phyloP scores from a whole-genome alignment of 2,888 invertebrate species.

The Pteria penguin region DNA sequence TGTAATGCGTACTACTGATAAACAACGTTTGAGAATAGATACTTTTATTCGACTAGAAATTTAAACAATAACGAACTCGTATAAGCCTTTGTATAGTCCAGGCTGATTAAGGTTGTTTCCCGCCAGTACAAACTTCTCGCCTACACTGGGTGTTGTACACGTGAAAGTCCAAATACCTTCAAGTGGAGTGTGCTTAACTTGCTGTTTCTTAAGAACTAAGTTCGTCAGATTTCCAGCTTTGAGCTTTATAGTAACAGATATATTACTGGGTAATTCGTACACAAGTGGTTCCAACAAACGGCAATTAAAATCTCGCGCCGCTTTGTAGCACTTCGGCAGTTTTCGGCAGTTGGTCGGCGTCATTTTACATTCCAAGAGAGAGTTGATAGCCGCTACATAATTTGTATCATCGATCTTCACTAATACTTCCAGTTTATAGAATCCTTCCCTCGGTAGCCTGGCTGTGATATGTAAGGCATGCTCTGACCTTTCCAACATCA shows the following conservation, averaged over 20 bases:
- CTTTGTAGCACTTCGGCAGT: constrained; percentile 25
- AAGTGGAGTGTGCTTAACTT: constrained; percentile 3
- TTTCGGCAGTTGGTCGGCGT: background rate
- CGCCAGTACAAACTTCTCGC: constrained; percentile 23
- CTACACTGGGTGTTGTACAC: constrained; percentile 22
- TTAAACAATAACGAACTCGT: constrained; percentile 24
- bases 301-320: constrained; percentile 26
- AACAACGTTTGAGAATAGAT: too few species aligned
- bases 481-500: constrained; percentile 20
- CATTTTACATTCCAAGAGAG: constrained; percentile 3
- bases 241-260: constrained; percentile 11
- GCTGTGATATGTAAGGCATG: constrained; percentile 33
- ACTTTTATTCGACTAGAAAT: too few species aligned
- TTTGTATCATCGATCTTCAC: constrained; percentile 46
- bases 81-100: constrained; percentile 9
- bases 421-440: constrained; percentile 54
- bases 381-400: constrained; percentile 19
- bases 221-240: constrained; percentile 8
- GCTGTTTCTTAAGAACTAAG: constrained; percentile 24
- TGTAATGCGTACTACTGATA: too few species aligned
- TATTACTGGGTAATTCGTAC: constrained; percentile 27
- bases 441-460: constrained; percentile 52
- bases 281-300: constrained; percentile 25
- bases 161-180: constrained; percentile 27
- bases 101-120: background rate